A percentile compares a stretch with the other conserved stretches of the same genome.
Evolutionary conservation across 2,797 vertebrate species (phyloP).

Genomic region (Phataginus tetradactyla): DNA sequence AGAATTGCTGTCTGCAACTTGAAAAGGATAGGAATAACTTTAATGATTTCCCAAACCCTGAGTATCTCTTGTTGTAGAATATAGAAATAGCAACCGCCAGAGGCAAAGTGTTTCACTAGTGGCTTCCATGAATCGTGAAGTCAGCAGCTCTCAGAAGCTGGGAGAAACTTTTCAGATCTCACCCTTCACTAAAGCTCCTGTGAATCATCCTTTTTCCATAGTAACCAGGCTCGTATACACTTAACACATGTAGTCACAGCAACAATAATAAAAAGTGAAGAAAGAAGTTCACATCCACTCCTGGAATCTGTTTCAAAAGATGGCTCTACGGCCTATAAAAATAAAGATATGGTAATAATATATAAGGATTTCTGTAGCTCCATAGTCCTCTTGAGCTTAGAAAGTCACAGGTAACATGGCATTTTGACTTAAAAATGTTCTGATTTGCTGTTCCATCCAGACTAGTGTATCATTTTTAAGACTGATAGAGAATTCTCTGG

Average conservation of each 20-base stretch:
- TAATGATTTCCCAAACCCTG: conserved; percentile 70
- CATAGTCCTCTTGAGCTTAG: conserved; percentile 18
- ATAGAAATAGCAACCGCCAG: conserved; percentile 68
- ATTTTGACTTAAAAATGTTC: conserved; percentile 53
- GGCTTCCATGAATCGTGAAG: conserved; percentile 38
- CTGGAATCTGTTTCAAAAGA: background rate
- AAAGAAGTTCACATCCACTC: background rate
- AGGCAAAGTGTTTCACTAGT: conserved; percentile 55
- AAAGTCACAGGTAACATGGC: conserved; percentile 42
- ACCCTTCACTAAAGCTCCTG: background rate
- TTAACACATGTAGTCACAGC: background rate
- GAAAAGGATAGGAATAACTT: conserved; percentile 79
- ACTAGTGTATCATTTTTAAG: conserved; percentile 51
- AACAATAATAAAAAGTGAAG: background rate
- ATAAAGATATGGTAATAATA: conserved; percentile 47
- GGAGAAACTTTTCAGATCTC: conserved; percentile 51
- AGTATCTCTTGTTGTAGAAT: conserved; percentile 67
- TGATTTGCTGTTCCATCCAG: conserved; percentile 47
- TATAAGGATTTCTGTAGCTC: background rate
- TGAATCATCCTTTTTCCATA: background rate
- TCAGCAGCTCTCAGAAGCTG: conserved; percentile 60
- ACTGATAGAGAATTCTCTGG: conserved; percentile 10
- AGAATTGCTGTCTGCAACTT: conserved; percentile 70
- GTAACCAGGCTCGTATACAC: background rate
- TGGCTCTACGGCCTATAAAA: background rate